Evolutionary conservation across 2,113 vertebrate species (phyloP), one percentile per base, ranked within the genome.

Genomic region (Pachypanchax playfairii): DNA sequence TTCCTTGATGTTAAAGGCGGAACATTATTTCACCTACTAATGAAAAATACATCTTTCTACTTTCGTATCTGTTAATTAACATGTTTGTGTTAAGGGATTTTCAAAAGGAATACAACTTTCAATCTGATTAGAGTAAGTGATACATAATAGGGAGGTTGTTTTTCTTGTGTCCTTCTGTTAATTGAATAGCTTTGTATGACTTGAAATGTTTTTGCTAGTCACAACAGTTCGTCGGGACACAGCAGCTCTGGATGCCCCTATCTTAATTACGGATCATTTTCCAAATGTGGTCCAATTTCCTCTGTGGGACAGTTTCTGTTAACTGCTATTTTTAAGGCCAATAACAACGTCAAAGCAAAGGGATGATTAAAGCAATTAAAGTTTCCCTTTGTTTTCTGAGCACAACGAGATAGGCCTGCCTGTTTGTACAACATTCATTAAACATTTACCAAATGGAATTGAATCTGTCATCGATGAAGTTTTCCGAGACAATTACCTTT

Each of bases 341-440:
- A 91, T 88, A 92, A 90, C 78, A 92, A 95, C 92, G 93, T 95
- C 94, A 96, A 96, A 93, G 92, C 91, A 81, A n/a, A 86, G 85
- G 89, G 91, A 93, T 95, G 95, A 98, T 98, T 95, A 96, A 95
- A 95, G 94, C 95, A 98, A 96, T 98, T 98, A 96, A 95, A 96
- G 93, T 91, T 95, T 95, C 89, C 91, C 91, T 94, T 96, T 98
- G 95, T 96, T 98, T 97, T 93, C 88, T 61, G 80, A 93, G 94
- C 92, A 80, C 87, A 85, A 88, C 87, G 83, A 93, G 92, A 94
- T 93, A 93, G 73, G 21, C 54, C 74, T 75, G 90, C 87, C 90
- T 95, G 94, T 95, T 96, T 94, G 92, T 89, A 92, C 92, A 94
- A 92, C 92, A 93, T 94, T 96, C 95, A 96, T 95, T 96, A 95